Percentiles rank a stretch among this genome's conserved stretches.
Conservation (phyloP, 2,888 invertebrate genomes). For the Mythimna lalbum region DNA sequence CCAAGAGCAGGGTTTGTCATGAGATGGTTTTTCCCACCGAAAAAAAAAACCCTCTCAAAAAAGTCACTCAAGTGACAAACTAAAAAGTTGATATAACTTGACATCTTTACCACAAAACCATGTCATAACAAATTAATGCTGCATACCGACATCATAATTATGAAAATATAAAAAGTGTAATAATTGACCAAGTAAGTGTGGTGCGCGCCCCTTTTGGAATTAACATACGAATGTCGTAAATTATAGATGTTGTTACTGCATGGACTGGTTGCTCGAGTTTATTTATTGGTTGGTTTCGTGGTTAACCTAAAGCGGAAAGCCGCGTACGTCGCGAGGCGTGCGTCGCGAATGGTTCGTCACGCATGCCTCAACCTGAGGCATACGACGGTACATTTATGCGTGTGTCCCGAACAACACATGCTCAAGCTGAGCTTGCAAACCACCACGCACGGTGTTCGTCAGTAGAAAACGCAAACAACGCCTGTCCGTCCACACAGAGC, state of each 20-base stretch:
- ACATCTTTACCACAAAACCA: neutral
- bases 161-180: slow-evolving; percentile 63
- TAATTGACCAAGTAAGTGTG: slow-evolving; percentile 59
- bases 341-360: no score
- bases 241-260: slow-evolving; percentile 51
- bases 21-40: no score
- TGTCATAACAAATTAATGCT: slow-evolving; percentile 25
- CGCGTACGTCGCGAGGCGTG: no score
- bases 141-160: slow-evolving; percentile 52
- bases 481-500: no score
- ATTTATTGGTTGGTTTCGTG: slow-evolving; percentile 59
- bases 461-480: no score
- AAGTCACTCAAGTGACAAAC: neutral
- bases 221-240: slow-evolving; percentile 57
- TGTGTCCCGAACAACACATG: no score
- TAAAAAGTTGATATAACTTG: neutral
- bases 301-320: slow-evolving; percentile 35
- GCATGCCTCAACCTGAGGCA: no score
- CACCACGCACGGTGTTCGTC: no score
- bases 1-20: no score
- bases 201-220: slow-evolving; percentile 53
- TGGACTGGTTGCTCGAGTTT: slow-evolving; percentile 28
- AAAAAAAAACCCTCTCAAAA: no score
- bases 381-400: no score
- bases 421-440: no score